phyloP scores from a whole-genome alignment of 2,888 invertebrate species.

The Melieria crassipennis region DNA sequence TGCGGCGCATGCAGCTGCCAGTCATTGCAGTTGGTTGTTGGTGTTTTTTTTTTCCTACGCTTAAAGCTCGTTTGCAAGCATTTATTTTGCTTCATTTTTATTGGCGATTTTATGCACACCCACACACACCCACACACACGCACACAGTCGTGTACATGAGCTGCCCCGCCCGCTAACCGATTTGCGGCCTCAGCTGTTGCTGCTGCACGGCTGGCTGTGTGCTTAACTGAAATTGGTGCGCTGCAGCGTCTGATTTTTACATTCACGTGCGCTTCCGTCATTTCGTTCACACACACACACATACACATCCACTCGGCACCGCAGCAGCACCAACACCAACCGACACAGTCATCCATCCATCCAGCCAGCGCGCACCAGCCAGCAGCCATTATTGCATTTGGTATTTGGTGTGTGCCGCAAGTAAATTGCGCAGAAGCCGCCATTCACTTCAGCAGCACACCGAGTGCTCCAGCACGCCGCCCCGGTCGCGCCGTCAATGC shows the following conservation, averaged over 20 bases:
- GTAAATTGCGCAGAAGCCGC: slow-evolving; percentile 47
- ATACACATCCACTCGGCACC: slow-evolving; percentile 8
- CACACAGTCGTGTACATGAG: background rate
- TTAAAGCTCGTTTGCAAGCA: slow-evolving; percentile 5
- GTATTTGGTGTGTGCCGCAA: slow-evolving; percentile 50
- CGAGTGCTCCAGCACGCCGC: background rate
- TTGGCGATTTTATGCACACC: no score
- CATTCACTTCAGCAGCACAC: background rate
- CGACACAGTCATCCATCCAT: background rate
- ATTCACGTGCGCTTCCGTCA: slow-evolving; percentile 7
- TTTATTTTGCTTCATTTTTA: no score
- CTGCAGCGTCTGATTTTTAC: slow-evolving; percentile 6
- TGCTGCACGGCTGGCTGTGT: background rate
- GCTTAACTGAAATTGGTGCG: slow-evolving; percentile 10
- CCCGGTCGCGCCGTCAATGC: slow-evolving; percentile 34
- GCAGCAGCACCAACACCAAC: background rate
- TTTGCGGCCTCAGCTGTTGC: background rate
- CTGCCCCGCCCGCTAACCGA: no score
- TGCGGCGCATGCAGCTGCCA: background rate
- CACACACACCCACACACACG: slow-evolving; percentile 25
- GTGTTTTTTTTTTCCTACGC: background rate
- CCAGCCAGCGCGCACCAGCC: slow-evolving; percentile 23
- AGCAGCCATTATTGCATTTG: slow-evolving; percentile 49
- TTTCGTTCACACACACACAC: slow-evolving; percentile 20
- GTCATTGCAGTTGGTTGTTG: background rate